These are phyloP conservation scores for Masnerella sp. DNA, from an alignment of 2,888 invertebrate genomes.

Conservation along the genomic window DNA sequence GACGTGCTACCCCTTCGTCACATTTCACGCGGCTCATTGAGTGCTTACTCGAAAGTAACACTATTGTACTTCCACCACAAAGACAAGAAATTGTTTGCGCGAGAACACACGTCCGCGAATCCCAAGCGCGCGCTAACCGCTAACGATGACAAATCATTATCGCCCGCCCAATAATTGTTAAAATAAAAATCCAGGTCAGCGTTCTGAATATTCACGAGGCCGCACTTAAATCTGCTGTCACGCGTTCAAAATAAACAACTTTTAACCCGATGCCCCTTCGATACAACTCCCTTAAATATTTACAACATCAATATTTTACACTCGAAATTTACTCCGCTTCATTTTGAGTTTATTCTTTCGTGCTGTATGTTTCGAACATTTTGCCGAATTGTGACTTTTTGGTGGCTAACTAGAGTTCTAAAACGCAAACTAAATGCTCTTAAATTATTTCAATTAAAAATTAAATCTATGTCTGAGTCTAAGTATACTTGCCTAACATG, in stretches of 20 bases:
- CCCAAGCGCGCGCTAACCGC: background rate
- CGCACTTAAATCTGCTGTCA: background rate
- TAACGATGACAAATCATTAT: conserved; percentile 11
- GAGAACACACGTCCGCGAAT: conserved; percentile 13
- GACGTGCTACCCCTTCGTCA: conserved; percentile 35
- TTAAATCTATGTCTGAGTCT: too few species aligned
- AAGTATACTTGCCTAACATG: too few species aligned
- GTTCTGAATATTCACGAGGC: conserved; percentile 2
- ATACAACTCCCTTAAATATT: background rate
- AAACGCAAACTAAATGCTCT: too few species aligned
- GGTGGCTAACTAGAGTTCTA: too few species aligned
- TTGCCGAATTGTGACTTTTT: too few species aligned
- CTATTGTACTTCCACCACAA: conserved; percentile 28
- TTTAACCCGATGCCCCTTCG: background rate
- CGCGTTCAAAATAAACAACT: conserved; percentile 6
- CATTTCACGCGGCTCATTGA: conserved; percentile 50
- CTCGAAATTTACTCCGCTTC: too few species aligned
- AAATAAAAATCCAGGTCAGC: conserved; percentile 1
- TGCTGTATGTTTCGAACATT: too few species aligned
- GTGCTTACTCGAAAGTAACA: conserved; percentile 48
- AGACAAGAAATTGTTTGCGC: conserved; percentile 32
- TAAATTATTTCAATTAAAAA: too few species aligned
- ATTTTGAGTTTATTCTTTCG: too few species aligned
- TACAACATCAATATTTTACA: background rate
- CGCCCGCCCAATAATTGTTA: background rate